Evolutionary conservation across 2,797 vertebrate species (phyloP), one percentile per base, ranked within the genome.

Genomic region (Takifugu rubripes): DNA sequence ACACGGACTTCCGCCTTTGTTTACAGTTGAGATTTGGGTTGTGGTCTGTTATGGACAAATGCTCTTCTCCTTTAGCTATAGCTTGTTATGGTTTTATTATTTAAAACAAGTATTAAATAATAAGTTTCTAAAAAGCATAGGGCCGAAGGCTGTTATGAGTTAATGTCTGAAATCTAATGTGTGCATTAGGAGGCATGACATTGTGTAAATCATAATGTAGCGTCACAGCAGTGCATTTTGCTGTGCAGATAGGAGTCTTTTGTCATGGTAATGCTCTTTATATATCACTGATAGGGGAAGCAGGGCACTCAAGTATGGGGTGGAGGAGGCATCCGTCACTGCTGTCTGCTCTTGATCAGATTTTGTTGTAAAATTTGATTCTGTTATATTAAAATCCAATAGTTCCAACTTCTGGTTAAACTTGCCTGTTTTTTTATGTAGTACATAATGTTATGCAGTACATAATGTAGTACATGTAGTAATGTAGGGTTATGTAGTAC

Each of bases 181-280:
- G 25, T 67, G 64, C 54, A 54, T 61, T 62, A 51, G 57, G 52
- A 25, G 56, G 50, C 64, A 56, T 40, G 47, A 67, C 15, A 31
- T 44, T 16, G 43, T 65, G 57, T 59, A 67, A 54, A 62, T 44
- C 52, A 47, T 53, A 64, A 63, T 64, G 74, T 57, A 54, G 53
- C n/a, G 45, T 69, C 54, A 59, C 54, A 60, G 70, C 60, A 59
- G 70, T 52, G 45, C 52, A 49, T 52, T 77, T 74, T 66, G 59
- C 66, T 60, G 74, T 73, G 54, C 66, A 73, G 70, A 73, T 68
- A 58, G 47, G 17, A 45, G 55, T 67, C 68, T 66, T 77, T 73
- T 71, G 70, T 84, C 70, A 81, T 73, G 58, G 68, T 81, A 77
- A 82, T 82, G 64, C 53, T 56, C 25, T 53, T 69, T 72, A 56